Evolutionary conservation across 2,113 vertebrate genomes (phyloP).

Genomic region (Ochotona princeps): DNA sequence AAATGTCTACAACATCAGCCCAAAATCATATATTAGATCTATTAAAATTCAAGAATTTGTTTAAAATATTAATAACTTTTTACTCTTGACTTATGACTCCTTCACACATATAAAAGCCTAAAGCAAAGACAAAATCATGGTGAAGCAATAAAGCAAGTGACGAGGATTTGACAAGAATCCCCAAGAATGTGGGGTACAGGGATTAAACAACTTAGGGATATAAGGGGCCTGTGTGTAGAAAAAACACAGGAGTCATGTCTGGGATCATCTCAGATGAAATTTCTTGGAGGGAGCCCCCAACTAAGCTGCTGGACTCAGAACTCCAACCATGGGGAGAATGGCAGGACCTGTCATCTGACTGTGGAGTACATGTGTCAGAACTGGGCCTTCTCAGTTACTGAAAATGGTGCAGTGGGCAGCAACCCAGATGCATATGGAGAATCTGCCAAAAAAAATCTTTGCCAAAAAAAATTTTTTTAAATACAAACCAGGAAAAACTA

Average conservation of each 20-base stretch:
- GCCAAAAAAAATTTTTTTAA: background rate
- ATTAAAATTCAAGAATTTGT: constrained; percentile 18
- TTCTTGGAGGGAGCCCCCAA: no score
- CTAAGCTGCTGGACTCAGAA: no score
- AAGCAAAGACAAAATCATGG: background rate
- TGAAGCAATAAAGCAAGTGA: background rate
- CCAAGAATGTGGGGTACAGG: background rate
- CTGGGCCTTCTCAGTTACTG: no score
- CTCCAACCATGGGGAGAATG: no score
- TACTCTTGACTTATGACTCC: background rate
- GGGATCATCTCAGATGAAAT: no score
- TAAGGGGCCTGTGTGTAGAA: background rate
- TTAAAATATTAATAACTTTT: background rate
- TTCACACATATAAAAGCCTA: background rate
- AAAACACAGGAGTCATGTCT: no score
- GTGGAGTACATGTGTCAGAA: no score
- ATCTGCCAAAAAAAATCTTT: background rate
- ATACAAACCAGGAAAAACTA: background rate
- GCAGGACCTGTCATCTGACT: no score
- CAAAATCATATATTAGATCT: background rate
- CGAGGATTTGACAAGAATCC: background rate
- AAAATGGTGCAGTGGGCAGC: no score
- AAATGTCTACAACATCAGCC: no score
- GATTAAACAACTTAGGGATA: background rate
- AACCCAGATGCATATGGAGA: no score